Conservation (phyloP, 2,888 invertebrate genomes). For the Amphimallon solstitiale region DNA sequence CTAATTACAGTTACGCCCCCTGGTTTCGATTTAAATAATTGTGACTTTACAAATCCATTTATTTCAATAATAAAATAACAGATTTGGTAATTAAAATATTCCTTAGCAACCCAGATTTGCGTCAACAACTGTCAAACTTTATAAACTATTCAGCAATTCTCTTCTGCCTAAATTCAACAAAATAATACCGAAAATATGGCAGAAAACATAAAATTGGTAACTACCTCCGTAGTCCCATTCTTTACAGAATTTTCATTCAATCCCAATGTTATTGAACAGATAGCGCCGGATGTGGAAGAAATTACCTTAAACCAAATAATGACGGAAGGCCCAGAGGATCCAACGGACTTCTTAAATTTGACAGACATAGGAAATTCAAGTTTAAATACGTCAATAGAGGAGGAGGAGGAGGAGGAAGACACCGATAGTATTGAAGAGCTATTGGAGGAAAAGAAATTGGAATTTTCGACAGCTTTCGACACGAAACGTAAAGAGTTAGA, state of each 20-base stretch:
- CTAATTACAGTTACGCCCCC: too few relatives aligned
- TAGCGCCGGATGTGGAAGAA: conserved; percentile 6
- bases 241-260: too few relatives aligned
- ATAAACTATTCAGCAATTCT: conserved; percentile 4
- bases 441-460: conserved; percentile 14
- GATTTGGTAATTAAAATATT: too few relatives aligned
- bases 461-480: conserved; percentile 24
- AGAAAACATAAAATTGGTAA: conserved; percentile 17
- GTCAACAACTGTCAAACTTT: conserved; percentile 20
- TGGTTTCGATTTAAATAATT: too few relatives aligned
- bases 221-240: not conserved
- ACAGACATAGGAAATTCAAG: conserved; percentile 18
- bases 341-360: not conserved
- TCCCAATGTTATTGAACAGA: too few relatives aligned
- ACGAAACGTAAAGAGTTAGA: conserved; percentile 40
- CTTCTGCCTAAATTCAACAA: not conserved
- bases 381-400: conserved; percentile 1
- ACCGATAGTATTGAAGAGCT: conserved; percentile 9
- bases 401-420: not conserved
- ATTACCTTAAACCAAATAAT: not conserved
- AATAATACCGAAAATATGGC: conserved; percentile 10
- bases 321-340: not conserved
- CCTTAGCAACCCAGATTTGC: not conserved
- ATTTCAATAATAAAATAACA: not conserved
- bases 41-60: too few relatives aligned